phyloP scores from a whole-genome alignment of 2,888 invertebrate species.

The Pteria penguin region DNA sequence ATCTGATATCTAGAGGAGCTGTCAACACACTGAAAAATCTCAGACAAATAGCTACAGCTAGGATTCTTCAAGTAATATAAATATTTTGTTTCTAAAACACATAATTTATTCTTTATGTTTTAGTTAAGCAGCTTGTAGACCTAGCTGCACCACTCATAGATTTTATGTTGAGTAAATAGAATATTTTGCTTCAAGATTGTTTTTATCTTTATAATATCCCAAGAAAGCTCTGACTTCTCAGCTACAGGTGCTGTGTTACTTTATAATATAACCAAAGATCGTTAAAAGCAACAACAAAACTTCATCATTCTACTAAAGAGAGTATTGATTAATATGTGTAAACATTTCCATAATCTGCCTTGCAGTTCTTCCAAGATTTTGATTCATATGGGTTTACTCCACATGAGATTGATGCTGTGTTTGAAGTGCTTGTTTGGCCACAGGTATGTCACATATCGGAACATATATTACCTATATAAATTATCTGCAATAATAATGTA shows the following conservation, averaged over 20 bases:
- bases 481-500: no score
- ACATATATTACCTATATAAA: background rate
- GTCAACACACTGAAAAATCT: slow-evolving; percentile 74
- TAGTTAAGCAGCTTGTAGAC: background rate
- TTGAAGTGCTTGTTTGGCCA: slow-evolving; percentile 90
- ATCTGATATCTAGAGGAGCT: slow-evolving; percentile 70
- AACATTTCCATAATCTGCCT: slow-evolving; percentile 24
- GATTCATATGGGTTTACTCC: slow-evolving; percentile 87
- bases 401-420: slow-evolving; percentile 87
- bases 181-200: no score
- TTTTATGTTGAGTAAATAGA: background rate
- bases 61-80: slow-evolving; percentile 75
- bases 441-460: slow-evolving; percentile 82
- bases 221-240: no score
- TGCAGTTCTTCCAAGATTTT: slow-evolving; percentile 89
- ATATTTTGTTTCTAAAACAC: no score
- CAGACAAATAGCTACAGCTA: slow-evolving; percentile 66
- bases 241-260: no score
- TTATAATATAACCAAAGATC: no score
- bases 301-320: no score
- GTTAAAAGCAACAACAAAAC: no score
- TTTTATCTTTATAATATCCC: no score
- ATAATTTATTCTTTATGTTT: no score
- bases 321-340: no score
- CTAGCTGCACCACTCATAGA: background rate